Evolutionary conservation across 2,113 vertebrate species (phyloP).

Genomic region (Rhea americana): DNA sequence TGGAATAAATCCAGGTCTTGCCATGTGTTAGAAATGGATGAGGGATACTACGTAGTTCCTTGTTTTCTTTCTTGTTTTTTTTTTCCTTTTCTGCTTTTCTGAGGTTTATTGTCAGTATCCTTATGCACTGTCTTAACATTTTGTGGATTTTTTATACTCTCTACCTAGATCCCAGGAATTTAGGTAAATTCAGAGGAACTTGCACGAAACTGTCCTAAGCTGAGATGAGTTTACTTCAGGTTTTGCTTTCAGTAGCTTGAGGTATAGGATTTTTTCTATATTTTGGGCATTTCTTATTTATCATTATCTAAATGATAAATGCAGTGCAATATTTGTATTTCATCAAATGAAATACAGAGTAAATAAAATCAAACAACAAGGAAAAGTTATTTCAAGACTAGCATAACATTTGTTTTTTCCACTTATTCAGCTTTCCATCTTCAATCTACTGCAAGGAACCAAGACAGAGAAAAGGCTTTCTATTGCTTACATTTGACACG

Average conservation of each 20-base stretch:
- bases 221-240: neutral
- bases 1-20: neutral
- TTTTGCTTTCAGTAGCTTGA: neutral
- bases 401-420: slow-evolving; percentile 1
- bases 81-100: neutral
- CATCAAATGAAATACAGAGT: neutral
- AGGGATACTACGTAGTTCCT: neutral
- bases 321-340: neutral
- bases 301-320: neutral
- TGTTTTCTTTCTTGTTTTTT: neutral
- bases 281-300: neutral
- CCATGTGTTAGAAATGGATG: neutral
- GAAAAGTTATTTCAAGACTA: neutral
- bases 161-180: neutral
- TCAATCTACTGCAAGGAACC: slow-evolving; percentile 24
- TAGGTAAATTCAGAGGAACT: neutral
- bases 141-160: neutral
- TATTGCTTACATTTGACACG: slow-evolving; percentile 68
- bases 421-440: slow-evolving; percentile 45
- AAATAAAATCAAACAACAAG: neutral
- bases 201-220: neutral
- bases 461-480: slow-evolving; percentile 62
- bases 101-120: neutral
- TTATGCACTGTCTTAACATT: neutral
- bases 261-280: neutral